Conservation (phyloP, 53 echinoderm and acorn worm species). For the Henricia sp. region DNA sequence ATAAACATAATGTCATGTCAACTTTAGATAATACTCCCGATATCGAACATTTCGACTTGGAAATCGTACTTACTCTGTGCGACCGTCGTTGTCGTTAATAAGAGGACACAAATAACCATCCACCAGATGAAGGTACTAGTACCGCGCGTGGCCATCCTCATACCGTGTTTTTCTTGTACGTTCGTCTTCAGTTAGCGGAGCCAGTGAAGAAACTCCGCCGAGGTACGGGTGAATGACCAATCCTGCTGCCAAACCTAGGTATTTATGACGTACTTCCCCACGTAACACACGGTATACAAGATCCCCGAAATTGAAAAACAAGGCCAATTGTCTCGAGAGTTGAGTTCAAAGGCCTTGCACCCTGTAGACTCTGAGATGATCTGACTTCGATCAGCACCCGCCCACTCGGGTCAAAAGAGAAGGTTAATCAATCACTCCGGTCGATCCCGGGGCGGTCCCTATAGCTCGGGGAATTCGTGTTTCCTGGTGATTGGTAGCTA, state of each 20-base stretch:
- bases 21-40: no score
- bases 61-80: conserved; percentile 29
- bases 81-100: conserved; percentile 24
- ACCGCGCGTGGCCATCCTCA: background rate
- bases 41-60: background rate
- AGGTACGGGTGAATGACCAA: no score
- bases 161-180: background rate
- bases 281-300: no score
- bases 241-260: no score
- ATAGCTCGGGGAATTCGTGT: background rate
- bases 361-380: background rate
- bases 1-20: background rate
- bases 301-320: background rate
- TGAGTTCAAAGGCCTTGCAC: background rate
- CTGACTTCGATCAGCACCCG: conserved; percentile 25
- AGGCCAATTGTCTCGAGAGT: background rate
- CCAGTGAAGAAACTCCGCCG: background rate
- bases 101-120: conserved; percentile 4
- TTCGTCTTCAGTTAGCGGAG: background rate
- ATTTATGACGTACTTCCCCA: background rate
- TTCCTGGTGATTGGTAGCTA: conserved; percentile 12
- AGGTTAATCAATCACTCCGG: conserved; percentile 39
- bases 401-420: background rate
- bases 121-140: background rate
- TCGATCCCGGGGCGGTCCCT: background rate